Conservation (phyloP, 2,888 invertebrate genomes). For the Sphaeridia pumilis region DNA sequence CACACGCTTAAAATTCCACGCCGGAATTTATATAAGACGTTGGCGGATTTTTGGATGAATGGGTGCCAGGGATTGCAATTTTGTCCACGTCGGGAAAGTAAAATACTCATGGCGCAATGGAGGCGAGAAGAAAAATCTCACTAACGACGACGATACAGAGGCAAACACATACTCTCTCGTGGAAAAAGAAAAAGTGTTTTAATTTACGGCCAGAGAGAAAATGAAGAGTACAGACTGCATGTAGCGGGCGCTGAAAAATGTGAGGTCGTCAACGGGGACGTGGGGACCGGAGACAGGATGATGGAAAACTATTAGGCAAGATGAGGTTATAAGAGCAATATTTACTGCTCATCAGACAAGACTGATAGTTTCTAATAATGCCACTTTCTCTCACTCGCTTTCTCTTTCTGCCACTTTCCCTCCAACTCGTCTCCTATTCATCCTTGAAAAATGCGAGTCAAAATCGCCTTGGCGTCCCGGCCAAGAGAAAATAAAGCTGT, state of each 20-base stretch:
- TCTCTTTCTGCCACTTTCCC: not conserved
- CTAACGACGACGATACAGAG: no score
- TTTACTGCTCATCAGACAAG: slow-evolving; percentile 17
- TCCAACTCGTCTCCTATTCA: slow-evolving; percentile 11
- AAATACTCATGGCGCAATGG: no score
- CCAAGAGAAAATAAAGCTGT: slow-evolving; percentile 16
- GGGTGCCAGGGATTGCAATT: no score
- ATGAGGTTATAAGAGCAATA: slow-evolving; percentile 5
- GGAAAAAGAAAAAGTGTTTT: no score
- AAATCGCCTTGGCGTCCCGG: slow-evolving; percentile 10
- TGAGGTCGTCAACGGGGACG: not conserved
- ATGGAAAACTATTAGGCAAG: not conserved
- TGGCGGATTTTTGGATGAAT: no score
- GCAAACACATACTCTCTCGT: no score
- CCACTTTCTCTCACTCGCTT: slow-evolving; percentile 2
- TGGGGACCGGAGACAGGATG: not conserved
- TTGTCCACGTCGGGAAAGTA: no score
- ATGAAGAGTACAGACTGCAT: no score
- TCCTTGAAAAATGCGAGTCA: slow-evolving; percentile 17
- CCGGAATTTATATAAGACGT: no score
- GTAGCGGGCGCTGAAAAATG: not conserved
- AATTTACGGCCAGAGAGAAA: no score
- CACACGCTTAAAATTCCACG: no score
- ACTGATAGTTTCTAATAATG: slow-evolving; percentile 11
- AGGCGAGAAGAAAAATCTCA: no score